Conservation (phyloP, 2,113 vertebrate species). For the Clupea harengus region DNA sequence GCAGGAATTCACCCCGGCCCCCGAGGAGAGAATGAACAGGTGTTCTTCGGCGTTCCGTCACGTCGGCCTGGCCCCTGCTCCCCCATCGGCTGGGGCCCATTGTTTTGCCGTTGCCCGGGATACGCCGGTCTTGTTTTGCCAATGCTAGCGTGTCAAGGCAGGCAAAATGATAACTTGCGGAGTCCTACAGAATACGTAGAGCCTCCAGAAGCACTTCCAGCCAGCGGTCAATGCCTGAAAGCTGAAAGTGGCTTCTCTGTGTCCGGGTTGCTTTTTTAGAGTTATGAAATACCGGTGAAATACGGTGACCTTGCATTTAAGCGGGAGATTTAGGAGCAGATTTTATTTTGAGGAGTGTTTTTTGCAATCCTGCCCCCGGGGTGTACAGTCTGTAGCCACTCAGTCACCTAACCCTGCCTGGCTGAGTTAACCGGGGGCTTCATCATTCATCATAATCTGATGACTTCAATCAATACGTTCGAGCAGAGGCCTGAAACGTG, state of each 20-base stretch:
- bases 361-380: conserved; percentile 4
- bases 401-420: neutral
- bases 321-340: neutral
- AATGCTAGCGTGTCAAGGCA: conserved; percentile 63
- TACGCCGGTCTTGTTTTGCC: conserved; percentile 47
- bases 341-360: conserved; percentile 8
- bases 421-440: neutral
- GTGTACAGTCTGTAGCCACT: neutral
- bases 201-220: neutral
- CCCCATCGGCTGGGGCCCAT: conserved; percentile 56
- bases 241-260: neutral
- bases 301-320: conserved; percentile 1
- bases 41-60: conserved; percentile 58
- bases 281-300: neutral
- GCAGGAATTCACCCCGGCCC: conserved; percentile 54
- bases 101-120: conserved; percentile 54
- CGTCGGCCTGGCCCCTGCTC: conserved; percentile 43
- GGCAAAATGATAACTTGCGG: conserved; percentile 50
- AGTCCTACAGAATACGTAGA: neutral
- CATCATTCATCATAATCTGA: neutral
- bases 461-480: neutral
- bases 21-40: conserved; percentile 61
- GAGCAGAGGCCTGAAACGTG: neutral
- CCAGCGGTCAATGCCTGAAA: neutral
- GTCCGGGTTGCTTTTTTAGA: neutral